Evolutionary conservation across 1,140 invertebrate genomes (phyloP), one percentile per base, ranked within the genome.

Genomic region (Vanessa atalanta): DNA sequence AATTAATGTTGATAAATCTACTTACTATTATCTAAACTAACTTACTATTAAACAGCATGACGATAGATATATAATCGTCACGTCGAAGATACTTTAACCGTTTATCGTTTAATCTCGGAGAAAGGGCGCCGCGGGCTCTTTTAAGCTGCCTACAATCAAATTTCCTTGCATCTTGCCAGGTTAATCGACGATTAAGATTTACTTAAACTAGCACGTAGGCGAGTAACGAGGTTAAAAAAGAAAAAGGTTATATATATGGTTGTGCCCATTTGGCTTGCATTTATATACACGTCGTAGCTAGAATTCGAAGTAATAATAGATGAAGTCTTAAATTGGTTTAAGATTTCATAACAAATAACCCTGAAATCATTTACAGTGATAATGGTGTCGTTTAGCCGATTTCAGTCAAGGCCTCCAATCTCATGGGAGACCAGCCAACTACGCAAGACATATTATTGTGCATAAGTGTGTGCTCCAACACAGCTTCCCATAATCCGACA

Each of bases 101-200:
- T 68, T 73, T 67, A 73, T 13, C 48, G 67, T 70, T 65, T 70
- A 75, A 75, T 75, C 73, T 75, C 63, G n/a, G 37, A 63, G 61
- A 61, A 47, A 65, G 23, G 64, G 73, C 61, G 67, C 73, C 73
- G 47, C 68, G 73, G 53, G 73, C 65, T 72, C 67, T 69, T 70
- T 70, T 65, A 64, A 68, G 60, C 60, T 60, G 66, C 61, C 66
- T 55, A 63, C 61, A 75, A 75, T 75, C 64, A 48, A 75, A 75
- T 75, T 75, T 55, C 48, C 68, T 63, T 75, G 73, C 73, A 70
- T 60, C 67, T 70, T 70, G 50, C 53, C 63, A 53, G 67, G 55
- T 70, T 75, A 61, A 75, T 75, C 67, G 73, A 75, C 69, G 69
- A 75, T 75, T 70, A 69, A 55, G 26, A 75, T 47, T 60, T 65